Evolutionary conservation across 2,888 invertebrate species (phyloP).

Genomic region (Drosophila demipolita): DNA sequence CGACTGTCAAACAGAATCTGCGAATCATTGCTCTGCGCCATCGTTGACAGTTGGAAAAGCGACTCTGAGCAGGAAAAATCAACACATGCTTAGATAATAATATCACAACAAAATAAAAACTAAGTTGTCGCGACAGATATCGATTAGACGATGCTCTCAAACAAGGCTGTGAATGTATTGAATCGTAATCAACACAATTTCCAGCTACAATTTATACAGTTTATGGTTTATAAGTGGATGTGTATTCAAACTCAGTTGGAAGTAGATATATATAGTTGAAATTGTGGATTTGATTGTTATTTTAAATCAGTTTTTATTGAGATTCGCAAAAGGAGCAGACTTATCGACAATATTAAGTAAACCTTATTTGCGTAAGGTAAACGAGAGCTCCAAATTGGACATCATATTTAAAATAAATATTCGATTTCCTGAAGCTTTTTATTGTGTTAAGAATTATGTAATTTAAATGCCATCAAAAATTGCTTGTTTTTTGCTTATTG

Average conservation of each 20-base stretch:
- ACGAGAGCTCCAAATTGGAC: neutral
- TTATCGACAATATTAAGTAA: neutral
- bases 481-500: neutral
- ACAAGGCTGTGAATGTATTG: neutral
- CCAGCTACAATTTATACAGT: neutral
- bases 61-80: conserved; percentile 70
- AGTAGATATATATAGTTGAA: neutral
- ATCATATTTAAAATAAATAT: neutral
- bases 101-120: conserved; percentile 31
- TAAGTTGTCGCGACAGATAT: neutral
- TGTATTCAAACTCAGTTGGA: too few species aligned
- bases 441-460: neutral
- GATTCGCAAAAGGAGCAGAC: neutral
- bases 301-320: neutral
- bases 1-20: conserved; percentile 77
- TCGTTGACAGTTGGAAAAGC: conserved; percentile 78
- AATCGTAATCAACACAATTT: neutral
- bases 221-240: neutral
- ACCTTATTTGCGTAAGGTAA: neutral
- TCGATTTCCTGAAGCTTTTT: neutral
- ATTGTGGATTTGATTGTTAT: neutral
- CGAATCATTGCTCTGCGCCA: conserved; percentile 71
- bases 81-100: conserved; percentile 78
- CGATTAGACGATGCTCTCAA: conserved; percentile 16
- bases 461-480: neutral